Conservation (phyloP, 2,797 vertebrate genomes). For the Leptoclinus maculatus region DNA sequence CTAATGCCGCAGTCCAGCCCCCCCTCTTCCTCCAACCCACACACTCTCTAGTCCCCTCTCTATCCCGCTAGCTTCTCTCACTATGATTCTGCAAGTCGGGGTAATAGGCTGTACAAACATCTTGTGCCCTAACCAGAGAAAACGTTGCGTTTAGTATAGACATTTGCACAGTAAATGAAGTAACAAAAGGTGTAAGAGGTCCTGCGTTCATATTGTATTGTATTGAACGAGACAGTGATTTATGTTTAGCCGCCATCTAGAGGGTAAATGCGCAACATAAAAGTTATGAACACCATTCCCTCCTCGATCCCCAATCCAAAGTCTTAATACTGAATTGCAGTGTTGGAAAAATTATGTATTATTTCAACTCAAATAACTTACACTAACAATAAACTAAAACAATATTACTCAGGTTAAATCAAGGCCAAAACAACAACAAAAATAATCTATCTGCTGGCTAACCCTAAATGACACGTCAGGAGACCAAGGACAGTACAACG, state of each 20-base stretch:
- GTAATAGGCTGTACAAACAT: not conserved
- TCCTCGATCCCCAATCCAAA: not conserved
- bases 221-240: not conserved
- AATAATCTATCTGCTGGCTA: not conserved
- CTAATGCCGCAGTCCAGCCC: constrained; percentile 45
- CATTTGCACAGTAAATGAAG: not conserved
- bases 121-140: not conserved
- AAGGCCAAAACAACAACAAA: not conserved
- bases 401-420: not conserved
- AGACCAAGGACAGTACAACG: not conserved
- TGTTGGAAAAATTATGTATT: not conserved
- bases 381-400: not conserved
- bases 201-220: not conserved
- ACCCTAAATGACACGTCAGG: not conserved
- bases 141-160: not conserved
- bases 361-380: not conserved
- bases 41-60: not conserved
- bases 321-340: not conserved
- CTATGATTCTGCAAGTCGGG: constrained; percentile 3
- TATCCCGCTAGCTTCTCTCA: constrained; percentile 6
- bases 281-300: not conserved
- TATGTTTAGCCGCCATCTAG: not conserved
- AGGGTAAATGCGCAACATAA: not conserved
- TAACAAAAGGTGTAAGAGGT: not conserved
- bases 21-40: not conserved